Base-by-base conservation (phyloP, 2,797 vertebrate genomes). In the Garrulus glandarius region DNA sequence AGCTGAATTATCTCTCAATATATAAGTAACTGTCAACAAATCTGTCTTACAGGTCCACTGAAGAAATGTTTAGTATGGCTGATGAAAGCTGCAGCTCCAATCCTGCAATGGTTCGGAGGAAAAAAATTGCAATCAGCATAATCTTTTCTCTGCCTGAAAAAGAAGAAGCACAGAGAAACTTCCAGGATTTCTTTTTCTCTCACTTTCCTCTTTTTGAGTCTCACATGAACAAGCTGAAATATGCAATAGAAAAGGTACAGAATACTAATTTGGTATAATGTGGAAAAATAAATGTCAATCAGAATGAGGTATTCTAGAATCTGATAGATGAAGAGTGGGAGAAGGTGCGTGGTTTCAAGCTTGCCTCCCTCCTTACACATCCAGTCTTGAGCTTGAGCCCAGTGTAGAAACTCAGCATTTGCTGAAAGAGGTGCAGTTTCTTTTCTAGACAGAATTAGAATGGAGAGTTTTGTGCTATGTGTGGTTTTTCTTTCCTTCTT, bases 151-250 rank as follows among this genome's bases (percentile, higher is more conserved):
- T 99, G 47, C 98, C 98, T 41, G 98, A 98, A 91, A 98, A 97
- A 82, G 98, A 99, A 63, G 98, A 98, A 52, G 98, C 98, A 37
- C 98, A 98, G 67, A 97, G 87, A 77, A 97, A 98, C 87, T 99
- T 99, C 94, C 98, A 99, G 92, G 98, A 99, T 86, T 99, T 99
- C 97, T 98, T 98, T 93, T 98, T 98, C 78, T 98, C 98, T 68
- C 98, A 99, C 86, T 99, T 99, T 72, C 98, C 98, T 34, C 96
- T 99, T 69, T 98, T 99, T 92, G 99, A 99, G 94, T 98, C 98
- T 53, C 99, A 99, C 96, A 98, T 99, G 98, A 98, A 98, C 97
- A 99, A 98, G 90, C 97, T 99, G 92, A 99, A 99, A 97, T 98
- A 97, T 68, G 98, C 99, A 65, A 98, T 99, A 83, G 99, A 99